Conservation (phyloP, 2,113 vertebrate genomes). For the Collichthys lucidus region DNA sequence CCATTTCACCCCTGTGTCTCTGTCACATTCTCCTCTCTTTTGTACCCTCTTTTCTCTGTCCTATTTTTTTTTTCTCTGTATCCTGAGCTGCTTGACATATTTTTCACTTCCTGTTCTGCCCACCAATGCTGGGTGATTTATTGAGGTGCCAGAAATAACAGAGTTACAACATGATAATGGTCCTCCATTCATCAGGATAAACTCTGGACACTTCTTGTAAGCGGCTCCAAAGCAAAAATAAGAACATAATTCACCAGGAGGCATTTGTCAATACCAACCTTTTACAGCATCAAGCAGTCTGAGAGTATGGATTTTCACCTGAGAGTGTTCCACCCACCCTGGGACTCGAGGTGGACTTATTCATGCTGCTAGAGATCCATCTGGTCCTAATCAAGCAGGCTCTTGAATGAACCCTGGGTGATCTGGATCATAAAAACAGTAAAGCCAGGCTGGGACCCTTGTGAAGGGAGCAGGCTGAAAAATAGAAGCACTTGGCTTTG, state of each 20-base stretch:
- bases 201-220: constrained; percentile 17
- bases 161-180: constrained; percentile 20
- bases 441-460: constrained; percentile 1
- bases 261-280: constrained; percentile 35
- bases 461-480: not conserved
- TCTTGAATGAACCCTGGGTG: constrained; percentile 32
- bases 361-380: constrained; percentile 39
- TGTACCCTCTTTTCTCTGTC: not conserved
- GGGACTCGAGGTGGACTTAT: constrained; percentile 3
- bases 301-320: constrained; percentile 53
- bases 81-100: constrained; percentile 3
- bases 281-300: not conserved
- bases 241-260: constrained; percentile 40
- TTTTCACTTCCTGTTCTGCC: not conserved
- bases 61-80: not conserved
- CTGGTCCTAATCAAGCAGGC: constrained; percentile 49
- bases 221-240: constrained; percentile 18
- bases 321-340: constrained; percentile 9
- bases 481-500: constrained; percentile 10
- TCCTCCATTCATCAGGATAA: constrained; percentile 41
- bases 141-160: constrained; percentile 7
- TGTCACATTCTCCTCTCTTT: not conserved
- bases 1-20: not conserved
- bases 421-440: constrained; percentile 15
- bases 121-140: constrained; percentile 20